Evolutionary conservation across 2,888 invertebrate species (phyloP), one percentile per base, ranked within the genome.

Genomic region (Drosophila anomelani): DNA sequence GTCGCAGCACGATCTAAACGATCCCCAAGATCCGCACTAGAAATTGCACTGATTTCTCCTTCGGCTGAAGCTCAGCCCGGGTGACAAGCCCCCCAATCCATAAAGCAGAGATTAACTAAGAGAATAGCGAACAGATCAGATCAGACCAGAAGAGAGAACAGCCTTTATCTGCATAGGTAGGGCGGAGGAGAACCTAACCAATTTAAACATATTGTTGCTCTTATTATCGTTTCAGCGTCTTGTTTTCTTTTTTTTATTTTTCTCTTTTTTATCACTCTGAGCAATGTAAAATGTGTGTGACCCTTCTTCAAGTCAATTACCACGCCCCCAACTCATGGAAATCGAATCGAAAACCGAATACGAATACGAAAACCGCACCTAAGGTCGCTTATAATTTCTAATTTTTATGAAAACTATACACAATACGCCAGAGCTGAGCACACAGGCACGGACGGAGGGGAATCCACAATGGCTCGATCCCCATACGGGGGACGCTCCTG

Each of bases 151-250:
- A 32, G 29, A 32, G 29, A 29, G 29, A n/a, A 13, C 51, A 51
- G 15, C 15, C 49, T 56, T 53, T 58, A 17, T 58, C 41, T 53
- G 51, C 51, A 36, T 60, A 81, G 77, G 84, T 86, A 84, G 81
- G 87, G 87, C 77, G 81, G 79, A 75, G 84, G 78, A 79, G 81
- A 87, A 81, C 73, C 77, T 82, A 80, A 78, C 84, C 77, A 88
- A 80, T 76, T 88, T 88, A 87, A 85, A 83, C 82, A 88, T 89
- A 90, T 87, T 88, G 88, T 90, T 90, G 90, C 91, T 91, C 90
- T 90, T 90, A 91, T 91, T 90, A 90, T 90, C 90, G 90, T 90
- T 90, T 90, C 90, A 90, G 90, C 91, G 91, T 87, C 89, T 89
- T 89, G 84, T 89, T 89, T 74, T 88, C 88, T 81, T 89, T 90